Evolutionary conservation across 2,888 invertebrate species (phyloP).

Genomic region (Mayetiola destructor): DNA sequence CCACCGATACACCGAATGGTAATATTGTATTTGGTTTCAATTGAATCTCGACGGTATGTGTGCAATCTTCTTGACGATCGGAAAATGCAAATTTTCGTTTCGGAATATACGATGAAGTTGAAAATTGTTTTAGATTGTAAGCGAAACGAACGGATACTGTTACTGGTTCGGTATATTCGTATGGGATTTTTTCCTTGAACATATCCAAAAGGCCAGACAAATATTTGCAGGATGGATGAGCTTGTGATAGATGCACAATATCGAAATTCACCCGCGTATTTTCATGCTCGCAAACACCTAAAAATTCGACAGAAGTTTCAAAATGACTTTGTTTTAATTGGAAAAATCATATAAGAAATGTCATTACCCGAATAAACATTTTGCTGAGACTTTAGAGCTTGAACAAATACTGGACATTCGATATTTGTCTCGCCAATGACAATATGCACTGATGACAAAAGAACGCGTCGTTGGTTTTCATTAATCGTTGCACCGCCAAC

Average conservation of each 20-base stretch:
- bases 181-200: slow-evolving; percentile 80
- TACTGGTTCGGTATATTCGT: slow-evolving; percentile 42
- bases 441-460: slow-evolving; percentile 67
- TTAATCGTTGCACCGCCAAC: slow-evolving; percentile 43
- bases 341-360: slow-evolving; percentile 18
- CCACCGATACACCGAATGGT: slow-evolving; percentile 73
- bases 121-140: slow-evolving; percentile 39
- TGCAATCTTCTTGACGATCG: slow-evolving; percentile 22
- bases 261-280: slow-evolving; percentile 73
- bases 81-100: slow-evolving; percentile 22
- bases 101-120: slow-evolving; percentile 25
- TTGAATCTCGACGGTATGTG: slow-evolving; percentile 49
- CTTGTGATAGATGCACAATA: slow-evolving; percentile 69
- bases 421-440: slow-evolving; percentile 69
- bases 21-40: slow-evolving; percentile 58
- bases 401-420: slow-evolving; percentile 73
- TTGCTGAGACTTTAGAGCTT: slow-evolving; percentile 69
- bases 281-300: slow-evolving; percentile 66
- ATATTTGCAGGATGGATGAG: slow-evolving; percentile 68
- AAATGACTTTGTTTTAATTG: neutral
- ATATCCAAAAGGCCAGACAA: slow-evolving; percentile 68
- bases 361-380: slow-evolving; percentile 52
- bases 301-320: slow-evolving; percentile 19
- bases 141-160: slow-evolving; percentile 53
- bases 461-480: slow-evolving; percentile 59